Percentiles rank a stretch among this genome's conserved stretches.
These are phyloP conservation scores for Xiphias gladius DNA, from an alignment of 2,113 vertebrate genomes.

Conservation along the genomic window DNA sequence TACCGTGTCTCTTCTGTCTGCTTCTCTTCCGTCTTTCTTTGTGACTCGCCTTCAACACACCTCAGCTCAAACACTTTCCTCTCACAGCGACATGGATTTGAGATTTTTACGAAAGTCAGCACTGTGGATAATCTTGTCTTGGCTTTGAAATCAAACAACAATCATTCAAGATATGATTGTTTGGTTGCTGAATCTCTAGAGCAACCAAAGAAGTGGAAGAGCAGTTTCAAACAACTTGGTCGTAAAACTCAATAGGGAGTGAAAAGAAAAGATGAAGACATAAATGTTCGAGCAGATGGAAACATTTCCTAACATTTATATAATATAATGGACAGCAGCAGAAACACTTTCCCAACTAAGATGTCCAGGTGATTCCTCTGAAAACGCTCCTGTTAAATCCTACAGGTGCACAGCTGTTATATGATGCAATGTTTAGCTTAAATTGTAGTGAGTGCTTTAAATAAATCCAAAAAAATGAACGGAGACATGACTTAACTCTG, in stretches of 20 bases:
- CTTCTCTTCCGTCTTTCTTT: neutral
- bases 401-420: slow-evolving; percentile 28
- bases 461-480: slow-evolving; percentile 29
- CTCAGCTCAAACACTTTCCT: slow-evolving; percentile 17
- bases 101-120: neutral
- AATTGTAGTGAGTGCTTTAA: slow-evolving; percentile 34
- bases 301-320: slow-evolving; percentile 38
- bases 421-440: slow-evolving; percentile 39
- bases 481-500: slow-evolving; percentile 49
- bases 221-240: neutral
- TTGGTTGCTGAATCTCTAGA: too few species aligned
- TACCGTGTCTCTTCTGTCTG: slow-evolving; percentile 23
- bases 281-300: slow-evolving; percentile 21
- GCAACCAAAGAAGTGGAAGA: neutral
- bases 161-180: too few species aligned
- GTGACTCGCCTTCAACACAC: neutral
- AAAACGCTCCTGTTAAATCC: slow-evolving; percentile 29
- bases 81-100: neutral
- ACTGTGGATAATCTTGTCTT: neutral
- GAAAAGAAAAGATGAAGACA: slow-evolving; percentile 12
- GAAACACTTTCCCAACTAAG: slow-evolving; percentile 3
- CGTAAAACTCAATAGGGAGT: slow-evolving; percentile 1
- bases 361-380: slow-evolving; percentile 53
- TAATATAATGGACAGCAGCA: slow-evolving; percentile 27
- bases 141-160: slow-evolving; percentile 21